phyloP scores from a whole-genome alignment of 2,888 invertebrate genomes.

The Tetranychus truncatus region DNA sequence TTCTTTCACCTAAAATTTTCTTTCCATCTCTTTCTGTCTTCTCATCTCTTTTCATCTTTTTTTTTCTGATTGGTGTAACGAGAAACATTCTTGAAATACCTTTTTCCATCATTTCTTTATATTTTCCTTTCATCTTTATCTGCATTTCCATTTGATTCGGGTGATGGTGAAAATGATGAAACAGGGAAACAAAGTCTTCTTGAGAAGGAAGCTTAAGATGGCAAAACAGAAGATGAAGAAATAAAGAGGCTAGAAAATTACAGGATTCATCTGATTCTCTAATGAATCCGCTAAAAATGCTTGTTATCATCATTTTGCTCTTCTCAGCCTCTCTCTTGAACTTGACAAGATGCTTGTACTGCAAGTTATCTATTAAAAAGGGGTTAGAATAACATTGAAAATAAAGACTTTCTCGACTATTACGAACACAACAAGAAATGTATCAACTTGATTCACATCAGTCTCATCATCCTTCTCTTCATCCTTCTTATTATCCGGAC shows the following conservation, averaged over 20 bases:
- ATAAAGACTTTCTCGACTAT: background rate
- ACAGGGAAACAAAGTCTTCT: background rate
- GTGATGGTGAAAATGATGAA: background rate
- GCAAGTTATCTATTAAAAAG: background rate
- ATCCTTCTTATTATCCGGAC: background rate
- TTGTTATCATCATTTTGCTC: background rate
- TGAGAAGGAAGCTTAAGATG: background rate
- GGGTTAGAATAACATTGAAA: background rate
- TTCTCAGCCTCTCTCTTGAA: background rate
- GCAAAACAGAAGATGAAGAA: background rate
- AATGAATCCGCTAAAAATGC: background rate
- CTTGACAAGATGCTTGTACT: background rate
- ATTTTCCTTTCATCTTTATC: background rate
- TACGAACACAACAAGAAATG: too few species aligned
- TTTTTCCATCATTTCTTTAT: background rate
- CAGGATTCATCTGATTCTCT: background rate
- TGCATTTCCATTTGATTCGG: background rate
- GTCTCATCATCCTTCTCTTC: background rate
- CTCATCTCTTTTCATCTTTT: background rate
- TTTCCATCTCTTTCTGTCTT: background rate
- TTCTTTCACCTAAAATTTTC: background rate
- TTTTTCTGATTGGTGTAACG: background rate
- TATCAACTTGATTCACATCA: background rate
- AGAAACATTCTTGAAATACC: background rate
- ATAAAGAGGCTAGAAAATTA: background rate